Conservation (phyloP, 2,888 invertebrate species). For the Drosophila mulleri region DNA sequence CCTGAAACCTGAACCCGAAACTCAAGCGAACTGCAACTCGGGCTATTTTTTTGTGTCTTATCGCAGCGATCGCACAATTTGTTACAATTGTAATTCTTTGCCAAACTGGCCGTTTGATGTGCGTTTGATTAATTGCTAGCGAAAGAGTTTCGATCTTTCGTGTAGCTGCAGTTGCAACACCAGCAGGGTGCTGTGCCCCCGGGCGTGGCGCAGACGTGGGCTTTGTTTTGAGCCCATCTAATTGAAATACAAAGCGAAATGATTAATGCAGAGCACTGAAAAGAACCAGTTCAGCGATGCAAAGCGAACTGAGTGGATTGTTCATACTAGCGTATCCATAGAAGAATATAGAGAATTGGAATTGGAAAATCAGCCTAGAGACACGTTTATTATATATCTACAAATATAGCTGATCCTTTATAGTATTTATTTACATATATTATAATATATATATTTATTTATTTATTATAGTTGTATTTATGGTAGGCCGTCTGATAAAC, state of each 20-base stretch:
- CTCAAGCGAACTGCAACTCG: not conserved
- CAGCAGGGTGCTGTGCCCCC: slow-evolving; percentile 37
- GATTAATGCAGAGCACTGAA: slow-evolving; percentile 51
- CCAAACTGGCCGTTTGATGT: slow-evolving; percentile 53
- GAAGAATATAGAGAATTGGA: not conserved
- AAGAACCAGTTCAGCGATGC: slow-evolving; percentile 11
- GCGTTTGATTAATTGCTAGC: slow-evolving; percentile 62
- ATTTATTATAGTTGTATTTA: too few relatives aligned
- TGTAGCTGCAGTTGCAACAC: slow-evolving; percentile 19
- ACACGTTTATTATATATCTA: not conserved
- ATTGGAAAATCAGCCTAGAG: too few relatives aligned
- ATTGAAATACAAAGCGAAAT: slow-evolving; percentile 63
- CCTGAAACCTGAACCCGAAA: slow-evolving; percentile 3
- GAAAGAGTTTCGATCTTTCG: slow-evolving; percentile 62
- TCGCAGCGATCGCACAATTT: slow-evolving; percentile 40
- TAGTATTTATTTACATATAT: too few relatives aligned
- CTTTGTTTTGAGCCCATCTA: slow-evolving; percentile 56
- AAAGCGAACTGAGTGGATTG: slow-evolving; percentile 1
- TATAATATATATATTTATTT: too few relatives aligned
- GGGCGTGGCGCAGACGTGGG: slow-evolving; percentile 27
- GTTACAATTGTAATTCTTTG: slow-evolving; percentile 60
- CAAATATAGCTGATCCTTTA: too few relatives aligned
- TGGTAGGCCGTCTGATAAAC: too few relatives aligned
- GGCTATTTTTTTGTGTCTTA: slow-evolving; percentile 11
- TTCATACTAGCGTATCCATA: not conserved